Conservation (phyloP, 2,888 invertebrate genomes). For the Parapristionchus giblindavisi region DNA sequence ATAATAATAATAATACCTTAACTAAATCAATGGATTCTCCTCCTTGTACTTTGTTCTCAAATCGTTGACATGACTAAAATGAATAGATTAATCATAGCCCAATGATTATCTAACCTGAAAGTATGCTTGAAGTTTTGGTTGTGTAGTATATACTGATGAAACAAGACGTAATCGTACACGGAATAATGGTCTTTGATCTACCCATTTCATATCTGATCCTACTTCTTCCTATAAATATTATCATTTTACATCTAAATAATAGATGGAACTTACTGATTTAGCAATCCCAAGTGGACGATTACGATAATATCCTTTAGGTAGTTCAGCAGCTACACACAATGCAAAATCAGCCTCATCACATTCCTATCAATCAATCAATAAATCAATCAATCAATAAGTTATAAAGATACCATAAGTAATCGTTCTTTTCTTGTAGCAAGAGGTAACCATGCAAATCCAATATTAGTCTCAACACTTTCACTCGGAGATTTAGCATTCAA, state of each 20-base stretch:
- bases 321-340: conserved; percentile 85
- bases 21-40: conserved; percentile 20
- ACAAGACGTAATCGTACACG: conserved; percentile 83
- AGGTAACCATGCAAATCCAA: conserved; percentile 94
- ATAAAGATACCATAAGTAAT: conserved; percentile 15
- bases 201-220: conserved; percentile 87
- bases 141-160: conserved; percentile 85
- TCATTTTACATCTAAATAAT: neutral
- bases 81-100: neutral
- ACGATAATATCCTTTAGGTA: conserved; percentile 88
- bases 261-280: conserved; percentile 81
- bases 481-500: conserved; percentile 54
- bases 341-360: conserved; percentile 78
- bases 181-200: conserved; percentile 88
- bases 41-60: conserved; percentile 76
- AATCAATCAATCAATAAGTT: neutral
- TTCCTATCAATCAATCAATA: conserved; percentile 33
- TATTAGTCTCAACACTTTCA: conserved; percentile 74
- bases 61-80: conserved; percentile 77
- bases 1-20: no score
- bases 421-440: conserved; percentile 77
- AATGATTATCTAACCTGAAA: conserved; percentile 68
- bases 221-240: conserved; percentile 77
- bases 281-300: conserved; percentile 89
- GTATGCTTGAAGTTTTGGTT: conserved; percentile 65